These are phyloP conservation scores for Lepus townsendii DNA, from an alignment of 2,797 vertebrate genomes.

Conservation along the genomic window DNA sequence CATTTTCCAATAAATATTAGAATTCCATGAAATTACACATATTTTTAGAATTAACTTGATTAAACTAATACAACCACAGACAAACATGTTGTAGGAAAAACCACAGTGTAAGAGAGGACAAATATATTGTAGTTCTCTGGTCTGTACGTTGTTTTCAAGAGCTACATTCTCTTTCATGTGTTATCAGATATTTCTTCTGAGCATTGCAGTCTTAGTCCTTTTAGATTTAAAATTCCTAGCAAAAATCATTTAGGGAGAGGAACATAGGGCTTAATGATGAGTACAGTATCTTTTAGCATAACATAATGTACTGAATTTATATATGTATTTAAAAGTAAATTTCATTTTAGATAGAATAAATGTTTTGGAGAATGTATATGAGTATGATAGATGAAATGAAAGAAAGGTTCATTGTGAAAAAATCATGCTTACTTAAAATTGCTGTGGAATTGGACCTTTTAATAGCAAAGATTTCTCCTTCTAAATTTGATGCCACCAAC, in stretches of 20 bases:
- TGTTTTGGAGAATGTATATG: background rate
- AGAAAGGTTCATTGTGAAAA: background rate
- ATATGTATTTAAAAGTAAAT: background rate
- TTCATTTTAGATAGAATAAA: background rate
- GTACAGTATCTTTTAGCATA: background rate
- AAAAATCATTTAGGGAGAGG: background rate
- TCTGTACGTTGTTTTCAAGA: background rate
- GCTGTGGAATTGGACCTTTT: background rate
- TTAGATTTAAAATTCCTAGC: background rate
- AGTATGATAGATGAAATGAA: background rate
- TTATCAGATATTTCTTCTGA: background rate
- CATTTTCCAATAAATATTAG: background rate
- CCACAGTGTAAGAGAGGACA: background rate
- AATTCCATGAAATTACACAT: background rate
- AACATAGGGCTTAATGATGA: background rate
- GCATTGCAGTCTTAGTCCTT: background rate
- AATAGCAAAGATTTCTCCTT: background rate
- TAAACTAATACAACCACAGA: background rate
- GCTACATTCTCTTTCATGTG: background rate
- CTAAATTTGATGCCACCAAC: background rate
- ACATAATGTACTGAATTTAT: background rate
- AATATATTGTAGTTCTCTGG: background rate
- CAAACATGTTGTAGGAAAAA: background rate
- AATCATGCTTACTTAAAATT: background rate
- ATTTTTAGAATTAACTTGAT: background rate